Conservation (phyloP, 1,140 invertebrate species). For the Drosophila subobscura region DNA sequence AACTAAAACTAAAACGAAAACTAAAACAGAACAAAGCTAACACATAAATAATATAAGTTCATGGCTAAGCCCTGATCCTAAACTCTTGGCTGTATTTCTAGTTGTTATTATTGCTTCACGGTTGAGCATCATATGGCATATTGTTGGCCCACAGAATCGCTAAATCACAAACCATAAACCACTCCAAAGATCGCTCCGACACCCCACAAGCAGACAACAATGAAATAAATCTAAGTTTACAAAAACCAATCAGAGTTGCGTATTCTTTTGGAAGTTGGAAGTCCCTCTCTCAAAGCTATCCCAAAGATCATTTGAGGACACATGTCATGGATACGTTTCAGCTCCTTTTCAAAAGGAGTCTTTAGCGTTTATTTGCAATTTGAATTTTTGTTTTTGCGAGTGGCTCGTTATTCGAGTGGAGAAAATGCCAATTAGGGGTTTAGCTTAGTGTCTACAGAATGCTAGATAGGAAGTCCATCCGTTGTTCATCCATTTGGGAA, state of each 20-base stretch:
- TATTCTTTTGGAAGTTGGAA: not conserved
- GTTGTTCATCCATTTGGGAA: not conserved
- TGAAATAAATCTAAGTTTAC: constrained; percentile 52
- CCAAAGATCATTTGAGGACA: too few species aligned
- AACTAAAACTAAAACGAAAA: not conserved
- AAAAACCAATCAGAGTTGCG: constrained; percentile 1
- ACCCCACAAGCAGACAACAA: constrained; percentile 25
- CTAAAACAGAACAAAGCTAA: not conserved
- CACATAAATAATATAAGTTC: constrained; percentile 16
- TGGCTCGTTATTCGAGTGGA: constrained; percentile 20
- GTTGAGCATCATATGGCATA: constrained; percentile 33
- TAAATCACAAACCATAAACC: not conserved
- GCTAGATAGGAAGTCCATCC: constrained; percentile 18
- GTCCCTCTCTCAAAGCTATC: not conserved
- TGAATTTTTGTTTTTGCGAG: constrained; percentile 28
- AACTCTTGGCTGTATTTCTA: constrained; percentile 45
- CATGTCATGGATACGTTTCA: constrained; percentile 20
- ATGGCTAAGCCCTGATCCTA: constrained; percentile 28
- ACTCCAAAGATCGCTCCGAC: constrained; percentile 2
- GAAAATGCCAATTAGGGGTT: constrained; percentile 38
- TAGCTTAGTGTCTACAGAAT: constrained; percentile 37
- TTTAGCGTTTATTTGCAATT: constrained; percentile 46
- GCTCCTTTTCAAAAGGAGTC: constrained; percentile 35
- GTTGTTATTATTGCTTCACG: constrained; percentile 41
- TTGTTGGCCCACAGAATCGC: constrained; percentile 14